Percentiles rank a stretch among this genome's conserved stretches.
These are phyloP conservation scores for Azemiops feae DNA, from an alignment of 2,113 vertebrate genomes.

Conservation along the genomic window DNA sequence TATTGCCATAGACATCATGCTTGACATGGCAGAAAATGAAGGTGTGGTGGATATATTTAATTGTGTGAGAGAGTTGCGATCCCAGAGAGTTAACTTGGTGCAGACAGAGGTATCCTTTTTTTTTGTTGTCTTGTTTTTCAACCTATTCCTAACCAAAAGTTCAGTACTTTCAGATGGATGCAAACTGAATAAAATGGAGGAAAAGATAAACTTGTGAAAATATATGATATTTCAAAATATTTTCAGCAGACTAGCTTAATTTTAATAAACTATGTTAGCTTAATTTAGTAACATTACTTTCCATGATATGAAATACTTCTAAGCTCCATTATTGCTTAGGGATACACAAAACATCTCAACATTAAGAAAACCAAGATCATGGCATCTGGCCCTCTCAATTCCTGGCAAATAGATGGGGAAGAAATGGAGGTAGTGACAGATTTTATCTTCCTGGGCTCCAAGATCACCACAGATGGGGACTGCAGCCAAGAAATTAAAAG, in stretches of 20 bases:
- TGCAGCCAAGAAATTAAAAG: too few relatives aligned
- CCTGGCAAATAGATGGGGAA: too few relatives aligned
- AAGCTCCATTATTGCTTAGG: neutral
- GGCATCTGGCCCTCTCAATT: too few relatives aligned
- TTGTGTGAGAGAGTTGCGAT: constrained; percentile 94
- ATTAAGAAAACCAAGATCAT: too few relatives aligned
- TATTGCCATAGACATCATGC: constrained; percentile 97
- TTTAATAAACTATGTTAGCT: neutral
- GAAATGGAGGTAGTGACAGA: too few relatives aligned
- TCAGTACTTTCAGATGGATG: constrained; percentile 17
- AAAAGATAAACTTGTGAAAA: constrained; percentile 1
- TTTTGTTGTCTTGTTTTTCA: neutral
- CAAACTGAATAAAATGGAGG: neutral
- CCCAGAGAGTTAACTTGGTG: constrained; percentile 95
- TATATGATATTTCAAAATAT: neutral
- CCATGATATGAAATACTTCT: neutral
- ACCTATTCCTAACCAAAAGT: neutral
- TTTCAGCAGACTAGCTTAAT: neutral
- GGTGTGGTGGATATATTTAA: constrained; percentile 98
- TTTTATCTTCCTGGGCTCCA: too few relatives aligned
- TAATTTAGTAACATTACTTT: neutral
- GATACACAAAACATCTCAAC: neutral
- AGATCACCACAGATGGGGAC: too few relatives aligned
- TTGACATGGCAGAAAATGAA: constrained; percentile 98
- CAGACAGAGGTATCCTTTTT: constrained; percentile 88